A percentile compares a stretch with the other conserved stretches of the same genome.
These are phyloP conservation scores for Xiphophorus maculatus DNA, from an alignment of 2,113 vertebrate species.

Conservation along the genomic window DNA sequence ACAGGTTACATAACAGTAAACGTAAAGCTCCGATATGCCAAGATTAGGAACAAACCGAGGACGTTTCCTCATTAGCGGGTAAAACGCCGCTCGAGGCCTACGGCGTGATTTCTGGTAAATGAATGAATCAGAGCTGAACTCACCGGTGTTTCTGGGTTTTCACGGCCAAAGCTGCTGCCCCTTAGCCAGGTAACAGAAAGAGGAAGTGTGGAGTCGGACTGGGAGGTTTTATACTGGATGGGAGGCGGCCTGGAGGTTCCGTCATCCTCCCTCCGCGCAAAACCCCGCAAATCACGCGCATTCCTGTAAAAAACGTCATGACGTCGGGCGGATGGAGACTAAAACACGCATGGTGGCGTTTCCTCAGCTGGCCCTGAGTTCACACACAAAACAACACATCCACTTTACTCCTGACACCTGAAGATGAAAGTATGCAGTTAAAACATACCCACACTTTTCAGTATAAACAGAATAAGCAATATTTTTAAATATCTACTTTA, in stretches of 20 bases:
- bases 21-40: neutral
- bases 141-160: slow-evolving; percentile 78
- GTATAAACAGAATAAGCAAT: too few species aligned
- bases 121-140: slow-evolving; percentile 38
- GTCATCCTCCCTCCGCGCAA: slow-evolving; percentile 53
- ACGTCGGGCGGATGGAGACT: slow-evolving; percentile 41
- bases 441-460: neutral
- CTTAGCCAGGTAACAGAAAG: slow-evolving; percentile 86
- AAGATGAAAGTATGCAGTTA: neutral
- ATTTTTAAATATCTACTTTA: too few species aligned
- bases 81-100: too few species aligned
- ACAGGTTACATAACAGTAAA: slow-evolving; percentile 61
- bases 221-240: slow-evolving; percentile 77
- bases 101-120: neutral
- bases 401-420: neutral
- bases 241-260: slow-evolving; percentile 70
- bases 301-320: slow-evolving; percentile 79
- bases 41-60: too few species aligned
- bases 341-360: slow-evolving; percentile 19
- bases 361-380: neutral
- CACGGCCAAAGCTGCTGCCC: slow-evolving; percentile 80
- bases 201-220: slow-evolving; percentile 65
- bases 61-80: neutral
- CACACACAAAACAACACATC: neutral
- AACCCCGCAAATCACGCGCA: slow-evolving; percentile 79